These are phyloP conservation scores for Heterodera carotae DNA, from an alignment of 1,140 invertebrate genomes.

Conservation along the genomic window DNA sequence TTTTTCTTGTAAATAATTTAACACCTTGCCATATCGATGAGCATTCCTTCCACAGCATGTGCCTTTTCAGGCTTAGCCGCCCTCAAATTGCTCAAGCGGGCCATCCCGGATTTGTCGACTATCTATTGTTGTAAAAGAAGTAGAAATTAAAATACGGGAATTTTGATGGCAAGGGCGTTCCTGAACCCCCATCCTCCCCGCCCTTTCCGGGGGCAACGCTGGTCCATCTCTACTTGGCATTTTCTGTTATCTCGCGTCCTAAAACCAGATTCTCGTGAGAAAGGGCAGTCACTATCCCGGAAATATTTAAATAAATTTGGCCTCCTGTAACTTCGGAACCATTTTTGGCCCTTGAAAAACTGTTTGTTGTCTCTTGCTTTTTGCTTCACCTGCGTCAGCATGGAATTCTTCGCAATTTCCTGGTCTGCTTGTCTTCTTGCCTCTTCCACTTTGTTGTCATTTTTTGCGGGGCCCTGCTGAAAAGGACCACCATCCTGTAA, in stretches of 20 bases:
- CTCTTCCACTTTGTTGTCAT: constrained; percentile 4
- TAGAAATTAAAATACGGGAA: too few species aligned
- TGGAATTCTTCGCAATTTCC: constrained; percentile 36
- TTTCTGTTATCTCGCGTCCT: too few species aligned
- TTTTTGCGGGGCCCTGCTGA: neutral
- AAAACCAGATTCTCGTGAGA: too few species aligned
- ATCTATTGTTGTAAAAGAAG: constrained; percentile 24
- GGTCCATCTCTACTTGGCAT: too few species aligned
- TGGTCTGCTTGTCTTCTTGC: constrained; percentile 28
- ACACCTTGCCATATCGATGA: constrained; percentile 20
- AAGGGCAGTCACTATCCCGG: too few species aligned
- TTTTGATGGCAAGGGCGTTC: too few species aligned
- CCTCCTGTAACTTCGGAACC: neutral
- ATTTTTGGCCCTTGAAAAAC: neutral
- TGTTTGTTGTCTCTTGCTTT: neutral
- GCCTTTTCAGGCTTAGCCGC: constrained; percentile 21
- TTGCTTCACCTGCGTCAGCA: constrained; percentile 38
- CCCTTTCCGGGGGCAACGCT: too few species aligned
- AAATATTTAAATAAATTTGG: too few species aligned
- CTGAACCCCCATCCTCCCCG: too few species aligned
- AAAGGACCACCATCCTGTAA: neutral
- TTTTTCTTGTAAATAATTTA: too few species aligned
- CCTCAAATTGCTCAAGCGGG: constrained; percentile 14
- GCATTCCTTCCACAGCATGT: constrained; percentile 3
- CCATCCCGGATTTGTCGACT: constrained; percentile 9